A percentile compares a stretch with the other conserved stretches of the same genome.
Conservation (phyloP, 2,113 vertebrate genomes). For the Blennius ocellaris region DNA sequence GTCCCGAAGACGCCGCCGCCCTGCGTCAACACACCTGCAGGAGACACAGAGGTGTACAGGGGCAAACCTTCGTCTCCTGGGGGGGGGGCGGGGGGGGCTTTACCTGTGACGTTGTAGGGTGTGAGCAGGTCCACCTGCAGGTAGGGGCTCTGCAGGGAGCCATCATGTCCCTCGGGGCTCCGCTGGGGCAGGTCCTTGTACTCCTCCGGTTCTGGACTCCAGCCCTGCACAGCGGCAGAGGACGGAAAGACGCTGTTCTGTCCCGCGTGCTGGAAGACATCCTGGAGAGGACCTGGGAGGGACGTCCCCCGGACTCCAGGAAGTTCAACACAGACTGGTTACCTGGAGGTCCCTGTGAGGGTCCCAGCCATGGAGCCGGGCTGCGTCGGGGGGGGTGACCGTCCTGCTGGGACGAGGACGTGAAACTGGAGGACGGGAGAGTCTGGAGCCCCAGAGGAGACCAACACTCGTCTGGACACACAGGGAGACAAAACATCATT, state of each 20-base stretch:
- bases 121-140: slow-evolving; percentile 86
- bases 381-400: slow-evolving; percentile 73
- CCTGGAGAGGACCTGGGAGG: too few species aligned
- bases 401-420: slow-evolving; percentile 73
- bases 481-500: neutral
- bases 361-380: slow-evolving; percentile 65
- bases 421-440: slow-evolving; percentile 80
- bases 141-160: slow-evolving; percentile 71
- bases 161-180: slow-evolving; percentile 69
- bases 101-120: slow-evolving; percentile 88
- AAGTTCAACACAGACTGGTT: neutral
- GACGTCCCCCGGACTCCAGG: too few species aligned
- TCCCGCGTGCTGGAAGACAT: too few species aligned
- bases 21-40: slow-evolving; percentile 85
- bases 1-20: slow-evolving; percentile 78
- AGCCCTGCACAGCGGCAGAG: slow-evolving; percentile 68
- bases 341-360: slow-evolving; percentile 70
- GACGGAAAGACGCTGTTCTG: too few species aligned
- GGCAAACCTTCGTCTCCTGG: too few species aligned
- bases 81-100: too few species aligned
- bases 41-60: neutral
- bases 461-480: slow-evolving; percentile 85
- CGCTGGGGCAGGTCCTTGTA: slow-evolving; percentile 68
- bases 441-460: slow-evolving; percentile 82
- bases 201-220: slow-evolving; percentile 80